Evolutionary conservation across 1,140 invertebrate genomes (phyloP).

Genomic region (Hyles euphorbiae): DNA sequence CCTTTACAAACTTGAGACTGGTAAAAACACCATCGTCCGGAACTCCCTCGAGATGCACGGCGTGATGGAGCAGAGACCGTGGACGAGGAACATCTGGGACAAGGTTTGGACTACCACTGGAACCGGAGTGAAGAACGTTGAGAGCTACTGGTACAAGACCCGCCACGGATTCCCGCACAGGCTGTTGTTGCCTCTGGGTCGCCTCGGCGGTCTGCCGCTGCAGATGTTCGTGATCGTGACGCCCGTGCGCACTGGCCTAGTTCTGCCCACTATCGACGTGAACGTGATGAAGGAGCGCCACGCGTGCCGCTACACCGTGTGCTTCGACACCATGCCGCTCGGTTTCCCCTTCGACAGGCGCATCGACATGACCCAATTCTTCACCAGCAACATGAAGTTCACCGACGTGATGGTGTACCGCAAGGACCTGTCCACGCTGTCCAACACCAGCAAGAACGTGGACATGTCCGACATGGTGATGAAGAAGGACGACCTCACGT

Average conservation of each 20-base stretch:
- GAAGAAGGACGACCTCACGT: conserved; percentile 59
- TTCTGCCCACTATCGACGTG: conserved; percentile 76
- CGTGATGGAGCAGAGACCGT: conserved; percentile 51
- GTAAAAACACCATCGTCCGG: conserved; percentile 78
- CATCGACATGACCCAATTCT: conserved; percentile 76
- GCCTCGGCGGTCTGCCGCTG: conserved; percentile 77
- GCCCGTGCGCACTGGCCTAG: conserved; percentile 77
- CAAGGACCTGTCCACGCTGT: conserved; percentile 47
- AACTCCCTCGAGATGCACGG: conserved; percentile 60
- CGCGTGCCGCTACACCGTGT: conserved; percentile 75
- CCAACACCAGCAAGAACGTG: conserved; percentile 49
- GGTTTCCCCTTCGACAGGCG: conserved; percentile 83
- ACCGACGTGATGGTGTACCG: conserved; percentile 80
- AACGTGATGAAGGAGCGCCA: conserved; percentile 59
- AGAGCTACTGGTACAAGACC: conserved; percentile 72
- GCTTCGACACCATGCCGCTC: conserved; percentile 75
- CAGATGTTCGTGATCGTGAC: conserved; percentile 81
- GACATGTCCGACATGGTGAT: conserved; percentile 55
- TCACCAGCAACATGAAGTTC: conserved; percentile 80
- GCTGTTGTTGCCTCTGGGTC: conserved; percentile 81
- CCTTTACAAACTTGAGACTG: conserved; percentile 77
- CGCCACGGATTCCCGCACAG: conserved; percentile 79
- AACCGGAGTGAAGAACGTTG: conserved; percentile 55
- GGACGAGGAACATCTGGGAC: conserved; percentile 47
- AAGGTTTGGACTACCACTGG: conserved; percentile 60